These are phyloP conservation scores for Apantesis nais DNA, from an alignment of 2,888 invertebrate species.

Conservation along the genomic window DNA sequence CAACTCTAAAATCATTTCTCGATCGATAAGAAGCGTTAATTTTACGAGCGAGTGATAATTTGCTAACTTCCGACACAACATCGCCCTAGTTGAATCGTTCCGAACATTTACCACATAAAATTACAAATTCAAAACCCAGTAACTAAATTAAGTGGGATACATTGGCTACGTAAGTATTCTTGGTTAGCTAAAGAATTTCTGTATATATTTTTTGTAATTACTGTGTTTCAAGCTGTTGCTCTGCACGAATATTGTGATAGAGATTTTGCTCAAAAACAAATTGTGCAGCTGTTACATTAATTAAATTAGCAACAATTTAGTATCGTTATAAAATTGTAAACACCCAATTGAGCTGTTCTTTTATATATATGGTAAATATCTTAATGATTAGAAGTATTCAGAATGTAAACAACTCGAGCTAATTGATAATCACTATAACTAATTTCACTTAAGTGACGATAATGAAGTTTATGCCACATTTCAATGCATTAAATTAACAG, in stretches of 20 bases:
- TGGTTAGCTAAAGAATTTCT: neutral
- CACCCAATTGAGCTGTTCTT: slow-evolving; percentile 46
- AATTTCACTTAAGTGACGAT: neutral
- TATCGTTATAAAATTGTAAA: slow-evolving; percentile 26
- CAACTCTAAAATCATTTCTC: slow-evolving; percentile 77
- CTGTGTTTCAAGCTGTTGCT: neutral
- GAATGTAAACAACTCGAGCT: neutral
- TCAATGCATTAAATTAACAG: slow-evolving; percentile 40
- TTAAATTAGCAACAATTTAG: slow-evolving; percentile 47
- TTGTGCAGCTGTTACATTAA: slow-evolving; percentile 49
- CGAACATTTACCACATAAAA: slow-evolving; percentile 78
- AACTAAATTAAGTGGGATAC: slow-evolving; percentile 61
- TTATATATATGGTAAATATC: slow-evolving; percentile 11
- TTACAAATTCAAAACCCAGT: slow-evolving; percentile 69
- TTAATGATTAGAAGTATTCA: neutral
- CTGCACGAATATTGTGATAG: slow-evolving; percentile 6
- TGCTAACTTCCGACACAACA: slow-evolving; percentile 85
- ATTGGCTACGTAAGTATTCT: slow-evolving; percentile 30
- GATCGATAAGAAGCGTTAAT: slow-evolving; percentile 85
- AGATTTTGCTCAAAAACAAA: slow-evolving; percentile 31
- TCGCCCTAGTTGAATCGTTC: slow-evolving; percentile 82
- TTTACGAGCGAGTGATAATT: slow-evolving; percentile 86
- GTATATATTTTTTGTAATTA: neutral
- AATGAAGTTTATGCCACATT: slow-evolving; percentile 24
- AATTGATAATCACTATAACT: neutral